Conservation (phyloP, 2,113 vertebrate genomes). For the Brienomyrus brachyistius region DNA sequence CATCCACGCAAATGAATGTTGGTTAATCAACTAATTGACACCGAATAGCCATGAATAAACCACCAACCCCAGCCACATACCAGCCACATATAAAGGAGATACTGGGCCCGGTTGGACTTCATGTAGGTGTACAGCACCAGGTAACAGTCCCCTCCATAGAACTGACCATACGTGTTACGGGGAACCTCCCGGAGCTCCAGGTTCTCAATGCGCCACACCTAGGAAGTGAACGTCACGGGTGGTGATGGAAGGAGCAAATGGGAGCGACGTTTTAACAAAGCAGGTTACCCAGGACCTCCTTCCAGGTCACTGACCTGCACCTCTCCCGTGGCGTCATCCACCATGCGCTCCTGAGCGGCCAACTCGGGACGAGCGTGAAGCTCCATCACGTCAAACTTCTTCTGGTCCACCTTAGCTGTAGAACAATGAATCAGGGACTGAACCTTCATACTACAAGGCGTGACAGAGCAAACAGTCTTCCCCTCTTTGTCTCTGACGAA, state of each 20-base stretch:
- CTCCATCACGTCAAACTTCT: constrained; percentile 76
- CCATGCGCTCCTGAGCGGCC: constrained; percentile 80
- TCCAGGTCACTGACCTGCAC: constrained; percentile 38
- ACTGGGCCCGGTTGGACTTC: constrained; percentile 58
- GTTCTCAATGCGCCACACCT: constrained; percentile 85
- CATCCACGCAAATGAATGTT: background rate
- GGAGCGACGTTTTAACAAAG: background rate
- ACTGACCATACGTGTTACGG: constrained; percentile 68
- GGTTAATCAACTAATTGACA: background rate
- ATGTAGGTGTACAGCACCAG: constrained; percentile 77
- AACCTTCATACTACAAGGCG: background rate
- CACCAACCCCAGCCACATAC: constrained; percentile 43
- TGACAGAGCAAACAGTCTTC: background rate
- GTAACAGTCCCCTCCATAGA: constrained; percentile 86
- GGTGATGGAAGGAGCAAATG: background rate
- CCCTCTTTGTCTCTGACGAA: background rate
- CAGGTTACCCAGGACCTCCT: background rate
- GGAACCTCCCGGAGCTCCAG: constrained; percentile 67
- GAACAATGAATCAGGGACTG: background rate
- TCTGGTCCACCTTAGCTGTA: constrained; percentile 77
- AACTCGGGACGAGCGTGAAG: constrained; percentile 75
- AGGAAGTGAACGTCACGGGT: background rate
- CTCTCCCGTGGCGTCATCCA: constrained; percentile 75
- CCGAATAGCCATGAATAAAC: background rate
- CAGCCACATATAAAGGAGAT: constrained; percentile 87